Percentiles rank a stretch among this genome's conserved stretches.
These are phyloP conservation scores for Pachyuromys duprasi DNA, from an alignment of 2,797 vertebrate species.

Conservation along the genomic window DNA sequence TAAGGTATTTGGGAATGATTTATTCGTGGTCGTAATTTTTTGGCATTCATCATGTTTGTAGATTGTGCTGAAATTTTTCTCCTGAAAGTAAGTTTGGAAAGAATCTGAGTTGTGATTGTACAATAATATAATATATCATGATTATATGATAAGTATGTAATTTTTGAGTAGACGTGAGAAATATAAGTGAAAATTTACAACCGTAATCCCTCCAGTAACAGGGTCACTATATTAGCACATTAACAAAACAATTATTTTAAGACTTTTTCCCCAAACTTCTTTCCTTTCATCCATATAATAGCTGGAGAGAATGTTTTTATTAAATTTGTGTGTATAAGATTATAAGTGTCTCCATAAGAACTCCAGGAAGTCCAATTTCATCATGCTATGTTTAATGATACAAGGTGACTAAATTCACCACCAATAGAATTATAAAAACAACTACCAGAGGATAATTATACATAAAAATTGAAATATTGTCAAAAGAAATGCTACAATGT, in stretches of 20 bases:
- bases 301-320: not conserved
- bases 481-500: conserved; percentile 42
- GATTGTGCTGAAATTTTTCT: conserved; percentile 37
- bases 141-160: not conserved
- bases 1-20: conserved; percentile 50
- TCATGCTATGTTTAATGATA: conserved; percentile 1
- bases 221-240: not conserved
- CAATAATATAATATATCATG: not conserved
- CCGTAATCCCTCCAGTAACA: conserved; percentile 34
- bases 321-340: not conserved
- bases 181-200: conserved; percentile 23
- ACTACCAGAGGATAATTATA: not conserved
- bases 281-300: not conserved
- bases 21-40: conserved; percentile 32
- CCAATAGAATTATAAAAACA: not conserved
- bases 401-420: not conserved
- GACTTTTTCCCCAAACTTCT: not conserved
- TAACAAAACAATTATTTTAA: not conserved
- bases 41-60: conserved; percentile 1
- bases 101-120: not conserved
- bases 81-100: conserved; percentile 19
- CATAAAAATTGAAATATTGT: not conserved
- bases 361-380: not conserved
- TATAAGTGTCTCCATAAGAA: not conserved
- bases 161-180: not conserved